Evolutionary conservation across 37 sponge, comb jelly and placozoan species (phyloP).

Genomic region (Mnemiopsis leidyi): DNA sequence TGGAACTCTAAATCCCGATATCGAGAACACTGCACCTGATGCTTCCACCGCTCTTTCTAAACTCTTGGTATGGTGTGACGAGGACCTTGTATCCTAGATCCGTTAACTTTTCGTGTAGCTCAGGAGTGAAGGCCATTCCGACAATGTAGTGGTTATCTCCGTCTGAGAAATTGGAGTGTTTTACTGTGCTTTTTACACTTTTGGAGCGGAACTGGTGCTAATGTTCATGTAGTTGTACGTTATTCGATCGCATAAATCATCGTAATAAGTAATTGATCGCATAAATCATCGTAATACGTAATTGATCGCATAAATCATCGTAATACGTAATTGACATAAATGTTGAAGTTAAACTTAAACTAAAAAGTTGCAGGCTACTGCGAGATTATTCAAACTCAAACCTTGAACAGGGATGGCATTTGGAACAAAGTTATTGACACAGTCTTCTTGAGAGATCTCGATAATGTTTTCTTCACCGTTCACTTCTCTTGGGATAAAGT

Average conservation of each 20-base stretch:
- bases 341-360: no score
- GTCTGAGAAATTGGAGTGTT: no score
- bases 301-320: no score
- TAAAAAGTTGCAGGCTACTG: no score
- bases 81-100: constrained; percentile 25
- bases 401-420: constrained; percentile 47
- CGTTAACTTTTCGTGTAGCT: constrained; percentile 3
- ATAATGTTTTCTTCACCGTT: constrained; percentile 19
- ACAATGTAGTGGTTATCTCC: constrained; percentile 41
- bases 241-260: no score
- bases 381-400: no score
- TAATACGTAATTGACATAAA: no score
- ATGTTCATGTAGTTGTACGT: no score
- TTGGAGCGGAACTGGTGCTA: no score
- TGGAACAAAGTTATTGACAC: constrained; percentile 21
- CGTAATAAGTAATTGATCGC: no score
- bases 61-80: constrained; percentile 41
- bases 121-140: background rate
- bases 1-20: constrained; percentile 59
- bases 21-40: constrained; percentile 58
- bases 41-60: constrained; percentile 56
- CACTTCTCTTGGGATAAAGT: background rate
- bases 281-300: no score
- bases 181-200: no score
- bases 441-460: constrained; percentile 18